Conservation (phyloP, 2,797 vertebrate genomes). For the Melanotaenia maccullochi region DNA sequence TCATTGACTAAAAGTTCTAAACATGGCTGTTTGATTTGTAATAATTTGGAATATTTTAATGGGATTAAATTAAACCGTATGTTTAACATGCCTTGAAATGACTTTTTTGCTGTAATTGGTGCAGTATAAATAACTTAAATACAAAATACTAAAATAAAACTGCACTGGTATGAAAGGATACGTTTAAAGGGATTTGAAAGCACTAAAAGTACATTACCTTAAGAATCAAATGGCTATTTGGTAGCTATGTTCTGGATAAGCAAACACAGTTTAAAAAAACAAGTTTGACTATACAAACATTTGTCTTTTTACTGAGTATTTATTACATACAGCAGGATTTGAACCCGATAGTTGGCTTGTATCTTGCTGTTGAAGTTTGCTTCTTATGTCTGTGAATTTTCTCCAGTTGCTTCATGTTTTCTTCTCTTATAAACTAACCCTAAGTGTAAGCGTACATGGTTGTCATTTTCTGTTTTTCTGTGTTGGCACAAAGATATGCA, state of each 20-base stretch:
- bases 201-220: neutral
- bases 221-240: neutral
- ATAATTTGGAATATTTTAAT: neutral
- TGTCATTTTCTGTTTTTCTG: neutral
- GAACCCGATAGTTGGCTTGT: neutral
- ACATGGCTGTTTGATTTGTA: neutral
- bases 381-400: neutral
- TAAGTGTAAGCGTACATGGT: no score
- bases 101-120: neutral
- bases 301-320: no score
- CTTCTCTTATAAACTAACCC: neutral
- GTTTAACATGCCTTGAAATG: neutral
- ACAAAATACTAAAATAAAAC: neutral
- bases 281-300: neutral
- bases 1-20: neutral
- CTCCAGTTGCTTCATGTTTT: neutral
- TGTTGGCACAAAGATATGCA: neutral
- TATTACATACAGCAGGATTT: neutral
- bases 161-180: no score
- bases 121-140: neutral
- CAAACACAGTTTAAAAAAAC: neutral
- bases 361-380: neutral
- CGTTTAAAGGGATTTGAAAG: neutral
- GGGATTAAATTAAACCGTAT: neutral
- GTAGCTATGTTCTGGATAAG: neutral